phyloP scores from a whole-genome alignment of 2,113 vertebrate species.

The Gnathonemus echidnorhynchus region DNA sequence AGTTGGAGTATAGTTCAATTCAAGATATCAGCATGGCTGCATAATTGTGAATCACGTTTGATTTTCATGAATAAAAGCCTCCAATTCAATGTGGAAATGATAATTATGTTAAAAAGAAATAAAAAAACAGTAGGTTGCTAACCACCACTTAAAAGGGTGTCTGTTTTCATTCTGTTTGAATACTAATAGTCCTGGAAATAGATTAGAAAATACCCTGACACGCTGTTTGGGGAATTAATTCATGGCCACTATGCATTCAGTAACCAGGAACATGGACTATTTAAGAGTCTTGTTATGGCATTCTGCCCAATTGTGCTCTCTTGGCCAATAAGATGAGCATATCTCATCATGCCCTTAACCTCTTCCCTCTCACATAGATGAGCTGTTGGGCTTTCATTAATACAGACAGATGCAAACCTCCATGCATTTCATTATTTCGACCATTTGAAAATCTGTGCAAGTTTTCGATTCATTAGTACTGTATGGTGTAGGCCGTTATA shows the following conservation, averaged over 20 bases:
- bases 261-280: not conserved
- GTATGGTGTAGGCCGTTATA: not conserved
- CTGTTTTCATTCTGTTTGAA: not conserved
- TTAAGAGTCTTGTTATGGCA: not conserved
- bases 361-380: not conserved
- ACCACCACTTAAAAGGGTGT: not conserved
- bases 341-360: not conserved
- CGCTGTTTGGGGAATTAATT: not conserved
- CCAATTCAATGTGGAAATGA: not conserved
- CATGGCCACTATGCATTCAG: not conserved
- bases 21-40: not conserved
- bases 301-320: not conserved
- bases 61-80: not conserved
- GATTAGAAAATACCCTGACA: not conserved
- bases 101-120: not conserved
- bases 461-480: not conserved
- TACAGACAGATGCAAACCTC: not conserved
- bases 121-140: not conserved
- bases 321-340: not conserved
- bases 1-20: not conserved
- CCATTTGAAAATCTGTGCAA: not conserved
- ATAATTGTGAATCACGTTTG: not conserved
- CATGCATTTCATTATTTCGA: not conserved
- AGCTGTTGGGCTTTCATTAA: not conserved
- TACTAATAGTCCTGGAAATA: not conserved